Percentiles rank a stretch among this genome's conserved stretches.
These are phyloP conservation scores for Melanostoma mellinum DNA, from an alignment of 2,888 invertebrate genomes.

Conservation along the genomic window DNA sequence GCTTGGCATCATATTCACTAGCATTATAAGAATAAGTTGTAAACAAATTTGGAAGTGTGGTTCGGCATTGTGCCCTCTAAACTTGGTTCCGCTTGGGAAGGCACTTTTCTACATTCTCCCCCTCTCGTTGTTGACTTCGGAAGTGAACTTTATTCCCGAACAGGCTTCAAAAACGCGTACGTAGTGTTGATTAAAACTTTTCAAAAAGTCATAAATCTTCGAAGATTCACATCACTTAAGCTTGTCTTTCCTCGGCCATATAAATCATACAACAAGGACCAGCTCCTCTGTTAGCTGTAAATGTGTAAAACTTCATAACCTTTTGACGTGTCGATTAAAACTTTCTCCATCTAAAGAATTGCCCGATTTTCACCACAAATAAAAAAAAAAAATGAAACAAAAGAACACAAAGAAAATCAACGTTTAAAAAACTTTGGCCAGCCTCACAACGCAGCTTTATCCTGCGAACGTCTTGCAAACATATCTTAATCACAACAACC, in stretches of 20 bases:
- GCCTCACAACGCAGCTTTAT: neutral
- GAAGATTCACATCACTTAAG: conserved; percentile 57
- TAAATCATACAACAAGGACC: conserved; percentile 52
- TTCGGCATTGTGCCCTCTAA: no score
- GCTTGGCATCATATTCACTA: no score
- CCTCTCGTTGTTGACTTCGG: no score
- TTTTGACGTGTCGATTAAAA: conserved; percentile 67
- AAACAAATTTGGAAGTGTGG: no score
- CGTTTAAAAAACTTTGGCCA: conserved; percentile 27
- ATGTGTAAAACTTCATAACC: conserved; percentile 43
- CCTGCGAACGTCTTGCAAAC: conserved; percentile 27
- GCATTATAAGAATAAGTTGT: no score
- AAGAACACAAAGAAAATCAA: conserved; percentile 1
- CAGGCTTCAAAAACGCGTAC: no score
- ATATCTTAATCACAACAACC: conserved; percentile 66
- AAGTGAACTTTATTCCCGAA: no score
- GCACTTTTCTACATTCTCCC: no score
- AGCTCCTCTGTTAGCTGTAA: neutral
- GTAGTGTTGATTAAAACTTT: conserved; percentile 32
- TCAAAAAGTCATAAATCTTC: conserved; percentile 47
- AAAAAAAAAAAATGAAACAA: conserved; percentile 2
- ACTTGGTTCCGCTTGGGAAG: no score
- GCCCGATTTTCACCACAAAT: neutral
- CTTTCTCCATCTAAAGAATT: conserved; percentile 44
- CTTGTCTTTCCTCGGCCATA: conserved; percentile 47